Percentiles rank a stretch among this genome's conserved stretches.
These are phyloP conservation scores for Tragulus kanchil DNA, from an alignment of 2,113 vertebrate species.

Conservation along the genomic window DNA sequence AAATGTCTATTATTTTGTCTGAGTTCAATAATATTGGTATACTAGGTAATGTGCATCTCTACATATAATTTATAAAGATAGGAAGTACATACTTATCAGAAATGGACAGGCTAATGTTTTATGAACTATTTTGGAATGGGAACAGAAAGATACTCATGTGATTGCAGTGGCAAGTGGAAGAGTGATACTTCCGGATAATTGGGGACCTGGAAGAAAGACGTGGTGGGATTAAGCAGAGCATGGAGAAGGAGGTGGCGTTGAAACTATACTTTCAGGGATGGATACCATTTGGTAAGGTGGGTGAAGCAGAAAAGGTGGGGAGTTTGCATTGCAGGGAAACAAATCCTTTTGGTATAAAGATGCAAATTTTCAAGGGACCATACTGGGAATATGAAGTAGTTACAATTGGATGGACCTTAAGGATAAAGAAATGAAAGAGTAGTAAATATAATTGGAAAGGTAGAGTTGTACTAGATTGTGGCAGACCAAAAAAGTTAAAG, in stretches of 20 bases:
- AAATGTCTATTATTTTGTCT: neutral
- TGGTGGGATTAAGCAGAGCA: neutral
- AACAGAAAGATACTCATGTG: neutral
- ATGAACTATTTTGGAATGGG: neutral
- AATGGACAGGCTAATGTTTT: neutral
- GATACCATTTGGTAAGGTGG: neutral
- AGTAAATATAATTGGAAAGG: neutral
- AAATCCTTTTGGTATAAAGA: neutral
- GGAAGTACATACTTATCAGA: neutral
- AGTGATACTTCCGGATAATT: neutral
- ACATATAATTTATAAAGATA: neutral
- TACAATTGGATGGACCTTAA: neutral
- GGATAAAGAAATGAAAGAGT: neutral
- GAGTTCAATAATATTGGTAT: neutral
- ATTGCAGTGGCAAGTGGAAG: neutral
- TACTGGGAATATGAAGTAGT: neutral
- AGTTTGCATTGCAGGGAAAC: neutral
- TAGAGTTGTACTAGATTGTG: neutral
- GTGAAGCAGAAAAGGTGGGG: neutral
- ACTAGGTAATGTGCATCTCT: no score
- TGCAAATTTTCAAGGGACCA: neutral
- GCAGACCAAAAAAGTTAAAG: neutral
- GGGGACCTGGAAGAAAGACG: neutral
- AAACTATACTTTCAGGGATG: neutral
- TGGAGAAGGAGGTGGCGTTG: neutral